A percentile compares a stretch with the other conserved stretches of the same genome.
Conservation (phyloP, 1,140 invertebrate species). For the Listronotus bonariensis region DNA sequence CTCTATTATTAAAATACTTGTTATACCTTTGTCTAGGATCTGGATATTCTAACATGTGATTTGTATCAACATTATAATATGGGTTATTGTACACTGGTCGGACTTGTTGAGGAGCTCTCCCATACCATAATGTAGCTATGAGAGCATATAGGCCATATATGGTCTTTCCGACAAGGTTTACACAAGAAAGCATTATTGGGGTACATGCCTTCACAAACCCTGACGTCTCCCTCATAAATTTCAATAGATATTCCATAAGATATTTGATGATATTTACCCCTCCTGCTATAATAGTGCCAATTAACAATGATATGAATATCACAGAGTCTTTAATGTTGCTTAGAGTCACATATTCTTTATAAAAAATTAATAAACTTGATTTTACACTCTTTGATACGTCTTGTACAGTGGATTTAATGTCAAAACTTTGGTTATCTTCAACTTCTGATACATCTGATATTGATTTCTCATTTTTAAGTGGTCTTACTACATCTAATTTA, state of each 20-base stretch:
- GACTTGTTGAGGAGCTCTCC: conserved; percentile 6
- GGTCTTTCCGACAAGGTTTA: conserved; percentile 52
- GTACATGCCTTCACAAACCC: conserved; percentile 49
- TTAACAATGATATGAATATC: conserved; percentile 41
- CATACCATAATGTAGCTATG: conserved; percentile 53
- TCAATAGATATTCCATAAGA: conserved; percentile 44
- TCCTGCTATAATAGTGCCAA: conserved; percentile 35
- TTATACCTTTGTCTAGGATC: conserved; percentile 19
- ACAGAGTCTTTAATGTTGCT: conserved; percentile 40
- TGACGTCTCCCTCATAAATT: conserved; percentile 47
- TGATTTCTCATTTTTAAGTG: neutral
- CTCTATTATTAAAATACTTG: conserved; percentile 30
- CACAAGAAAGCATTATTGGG: conserved; percentile 53
- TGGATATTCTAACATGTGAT: neutral
- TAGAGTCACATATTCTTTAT: conserved; percentile 28
- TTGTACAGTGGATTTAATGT: conserved; percentile 14
- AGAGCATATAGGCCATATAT: conserved; percentile 45
- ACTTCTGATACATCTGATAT: neutral
- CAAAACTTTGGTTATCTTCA: conserved; percentile 10
- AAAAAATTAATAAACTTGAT: conserved; percentile 27
- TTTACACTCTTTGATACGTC: conserved; percentile 21
- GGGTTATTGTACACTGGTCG: conserved; percentile 5
- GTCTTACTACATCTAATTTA: conserved; percentile 40
- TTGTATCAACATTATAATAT: conserved; percentile 19
- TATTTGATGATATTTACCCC: conserved; percentile 36